Evolutionary conservation across 2,797 vertebrate species (phyloP), one percentile per base, ranked within the genome.

Genomic region (Rallus crepitans): DNA sequence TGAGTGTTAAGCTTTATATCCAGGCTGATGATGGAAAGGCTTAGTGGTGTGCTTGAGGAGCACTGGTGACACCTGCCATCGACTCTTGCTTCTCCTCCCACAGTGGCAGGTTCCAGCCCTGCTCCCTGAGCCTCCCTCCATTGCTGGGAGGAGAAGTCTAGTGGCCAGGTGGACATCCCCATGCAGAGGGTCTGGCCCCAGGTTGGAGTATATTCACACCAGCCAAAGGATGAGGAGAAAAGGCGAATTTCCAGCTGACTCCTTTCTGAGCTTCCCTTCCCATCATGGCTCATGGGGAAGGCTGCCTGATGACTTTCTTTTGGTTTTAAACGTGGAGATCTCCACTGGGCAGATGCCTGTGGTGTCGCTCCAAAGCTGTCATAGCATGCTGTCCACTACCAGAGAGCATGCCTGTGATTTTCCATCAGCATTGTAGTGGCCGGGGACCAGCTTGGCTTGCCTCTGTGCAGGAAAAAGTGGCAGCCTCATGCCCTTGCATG

Each of bases 11-110:
- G 56, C 79, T 64, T 82, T 68, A 40, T 18, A 15, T 19, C 2
- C 2, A 30, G 45, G 47, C 23, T 86, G 35, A 18, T 48, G 79
- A 15, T 28, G 20, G 60, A 7, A 70, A 9, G 28, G 45, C 42
- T 23, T 39, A 30, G 19, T 12, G 35, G 15, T 39, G 53, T 57
- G 50, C 66, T 27, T 25, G 70, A 45, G 66, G 50, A 68, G 39
- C 59, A 21, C n/a, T 15, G 11, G 6, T 0, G 0, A 11, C 73
- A 48, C 53, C 19, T 73, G 18, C 45, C 0, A 0, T 23, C 3
- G 0, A 21, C 37, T 39, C 57, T 82, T 53, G 65, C 53, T n/a
- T 45, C 42, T 59, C 24, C 48, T 68, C 12, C 30, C 0, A 0
- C 21, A 42, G 53, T 39, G 35, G 66, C 72, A 23, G 66, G 52